Evolutionary conservation across 2,888 invertebrate genomes (phyloP).

Genomic region (Strigamia transsilvanica): DNA sequence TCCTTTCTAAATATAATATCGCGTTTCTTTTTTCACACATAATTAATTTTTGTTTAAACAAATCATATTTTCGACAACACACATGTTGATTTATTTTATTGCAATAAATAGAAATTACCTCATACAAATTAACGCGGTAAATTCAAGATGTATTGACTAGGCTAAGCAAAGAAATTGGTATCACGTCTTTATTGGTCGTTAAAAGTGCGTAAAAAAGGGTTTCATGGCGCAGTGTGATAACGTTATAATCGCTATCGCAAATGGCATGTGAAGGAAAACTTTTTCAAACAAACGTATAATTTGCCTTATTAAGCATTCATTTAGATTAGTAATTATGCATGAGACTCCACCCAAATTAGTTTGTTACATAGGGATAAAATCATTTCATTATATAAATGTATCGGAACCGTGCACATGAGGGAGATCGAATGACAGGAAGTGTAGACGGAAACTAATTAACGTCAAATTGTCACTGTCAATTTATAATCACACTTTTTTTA

Average conservation of each 20-base stretch:
- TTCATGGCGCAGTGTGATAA: neutral
- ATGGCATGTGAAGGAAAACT: neutral
- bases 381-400: constrained; percentile 43
- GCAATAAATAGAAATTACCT: too few relatives aligned
- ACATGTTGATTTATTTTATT: too few relatives aligned
- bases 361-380: constrained; percentile 28
- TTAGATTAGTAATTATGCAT: constrained; percentile 31
- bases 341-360: constrained; percentile 35
- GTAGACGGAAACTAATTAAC: neutral
- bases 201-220: constrained; percentile 3
- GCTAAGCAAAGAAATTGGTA: neutral
- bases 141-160: too few relatives aligned
- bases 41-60: too few relatives aligned
- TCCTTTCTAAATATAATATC: too few relatives aligned
- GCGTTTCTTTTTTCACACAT: too few relatives aligned
- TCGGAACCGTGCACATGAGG: neutral
- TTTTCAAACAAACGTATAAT: neutral
- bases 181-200: neutral
- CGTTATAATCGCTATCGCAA: neutral
- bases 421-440: constrained; percentile 26
- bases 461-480: constrained; percentile 16
- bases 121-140: too few relatives aligned
- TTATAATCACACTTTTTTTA: neutral
- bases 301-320: constrained; percentile 19
- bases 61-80: too few relatives aligned